Percentiles rank a stretch among this genome's conserved stretches.
Evolutionary conservation across 2,888 invertebrate genomes (phyloP).

Genomic region (Drosophila parthenogenetica): DNA sequence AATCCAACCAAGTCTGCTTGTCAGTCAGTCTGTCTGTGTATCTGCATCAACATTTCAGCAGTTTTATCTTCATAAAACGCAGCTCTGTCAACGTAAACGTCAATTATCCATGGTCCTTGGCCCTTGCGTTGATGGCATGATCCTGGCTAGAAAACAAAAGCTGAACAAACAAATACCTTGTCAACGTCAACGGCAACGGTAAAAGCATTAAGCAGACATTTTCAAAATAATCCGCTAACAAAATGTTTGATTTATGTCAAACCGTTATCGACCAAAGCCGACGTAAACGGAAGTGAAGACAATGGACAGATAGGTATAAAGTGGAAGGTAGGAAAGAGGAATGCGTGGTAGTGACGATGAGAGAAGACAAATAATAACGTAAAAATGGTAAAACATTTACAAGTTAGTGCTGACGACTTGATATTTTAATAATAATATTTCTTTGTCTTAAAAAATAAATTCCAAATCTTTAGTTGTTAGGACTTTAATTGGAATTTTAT

Average conservation of each 20-base stretch:
- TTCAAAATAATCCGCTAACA: conserved; percentile 61
- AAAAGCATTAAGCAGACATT: conserved; percentile 52
- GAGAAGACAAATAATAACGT: too few relatives aligned
- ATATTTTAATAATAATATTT: too few relatives aligned
- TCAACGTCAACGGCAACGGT: conserved; percentile 54
- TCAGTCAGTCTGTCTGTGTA: conserved; percentile 16
- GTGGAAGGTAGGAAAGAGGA: not conserved
- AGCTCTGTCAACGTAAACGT: conserved; percentile 53
- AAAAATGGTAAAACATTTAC: too few relatives aligned
- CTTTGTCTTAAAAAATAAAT: too few relatives aligned
- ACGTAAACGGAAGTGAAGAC: not conserved
- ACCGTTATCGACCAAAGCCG: conserved; percentile 23
- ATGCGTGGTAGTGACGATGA: too few relatives aligned
- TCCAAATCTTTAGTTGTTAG: too few relatives aligned
- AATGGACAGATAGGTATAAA: not conserved
- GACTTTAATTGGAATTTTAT: too few relatives aligned
- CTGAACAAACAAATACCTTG: conserved; percentile 54
- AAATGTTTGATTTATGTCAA: conserved; percentile 75
- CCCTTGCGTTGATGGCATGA: conserved; percentile 62
- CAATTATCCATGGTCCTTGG: conserved; percentile 57
- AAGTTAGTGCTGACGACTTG: too few relatives aligned
- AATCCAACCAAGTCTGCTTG: conserved; percentile 46
- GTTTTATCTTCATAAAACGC: conserved; percentile 48
- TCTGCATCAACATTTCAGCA: conserved; percentile 40
- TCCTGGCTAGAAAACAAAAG: conserved; percentile 39